Evolutionary conservation across 37 sponge, comb jelly and placozoan genomes (phyloP).

Genomic region (Cladorhizidae sp.): DNA sequence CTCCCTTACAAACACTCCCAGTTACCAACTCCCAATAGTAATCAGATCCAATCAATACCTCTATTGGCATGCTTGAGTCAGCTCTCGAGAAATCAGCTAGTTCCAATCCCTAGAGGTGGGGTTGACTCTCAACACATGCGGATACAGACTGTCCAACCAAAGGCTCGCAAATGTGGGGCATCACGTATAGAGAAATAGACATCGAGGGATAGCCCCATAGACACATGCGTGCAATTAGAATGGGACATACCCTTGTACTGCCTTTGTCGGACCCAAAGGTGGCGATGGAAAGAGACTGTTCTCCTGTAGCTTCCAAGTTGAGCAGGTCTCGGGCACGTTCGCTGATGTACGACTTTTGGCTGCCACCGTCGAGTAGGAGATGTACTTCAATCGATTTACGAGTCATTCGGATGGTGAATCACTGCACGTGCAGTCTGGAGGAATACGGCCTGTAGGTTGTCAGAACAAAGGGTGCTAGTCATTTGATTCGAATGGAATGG

Average conservation of each 20-base stretch:
- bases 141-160: slow-evolving; percentile 27
- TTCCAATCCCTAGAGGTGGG: slow-evolving; percentile 30
- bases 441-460: no score
- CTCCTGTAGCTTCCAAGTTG: slow-evolving; percentile 1
- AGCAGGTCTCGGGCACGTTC: slow-evolving; percentile 16
- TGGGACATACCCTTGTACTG: slow-evolving; percentile 13
- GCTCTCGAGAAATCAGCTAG: slow-evolving; percentile 32
- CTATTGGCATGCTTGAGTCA: not conserved
- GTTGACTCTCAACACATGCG: not conserved
- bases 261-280: slow-evolving; percentile 19
- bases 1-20: slow-evolving; percentile 15
- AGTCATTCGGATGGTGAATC: slow-evolving; percentile 8
- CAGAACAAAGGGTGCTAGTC: no score
- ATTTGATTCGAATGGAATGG: slow-evolving; percentile 7
- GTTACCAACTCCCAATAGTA: no score
- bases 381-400: not conserved
- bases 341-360: slow-evolving; percentile 43
- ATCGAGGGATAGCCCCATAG: slow-evolving; percentile 16
- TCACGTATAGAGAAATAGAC: slow-evolving; percentile 8
- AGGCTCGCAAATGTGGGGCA: slow-evolving; percentile 64
- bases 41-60: no score
- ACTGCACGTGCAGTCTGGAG: slow-evolving; percentile 5
- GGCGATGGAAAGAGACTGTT: not conserved
- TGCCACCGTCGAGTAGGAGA: slow-evolving; percentile 44
- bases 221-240: slow-evolving; percentile 35